Evolutionary conservation across 2,888 invertebrate species (phyloP).

Genomic region (Petrophora chlorosata): DNA sequence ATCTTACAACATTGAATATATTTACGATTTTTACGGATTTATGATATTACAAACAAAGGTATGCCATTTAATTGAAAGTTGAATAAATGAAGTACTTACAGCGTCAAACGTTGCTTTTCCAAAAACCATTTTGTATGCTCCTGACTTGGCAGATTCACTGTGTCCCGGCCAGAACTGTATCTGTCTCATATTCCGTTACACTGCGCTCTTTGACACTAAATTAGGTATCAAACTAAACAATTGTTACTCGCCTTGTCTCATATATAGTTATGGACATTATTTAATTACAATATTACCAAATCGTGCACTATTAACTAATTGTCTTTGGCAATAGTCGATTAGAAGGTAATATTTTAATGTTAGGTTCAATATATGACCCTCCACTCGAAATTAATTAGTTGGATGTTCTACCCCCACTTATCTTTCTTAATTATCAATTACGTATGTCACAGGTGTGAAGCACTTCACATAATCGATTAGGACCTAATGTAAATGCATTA

Average conservation of each 20-base stretch:
- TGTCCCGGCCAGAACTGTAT: background rate
- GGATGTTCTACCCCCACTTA: background rate
- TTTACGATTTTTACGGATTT: too few relatives aligned
- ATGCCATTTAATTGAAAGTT: background rate
- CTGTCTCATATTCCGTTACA: slow-evolving; percentile 5
- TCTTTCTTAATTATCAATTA: slow-evolving; percentile 12
- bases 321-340: slow-evolving; percentile 35
- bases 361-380: slow-evolving; percentile 1
- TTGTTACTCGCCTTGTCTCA: slow-evolving; percentile 35
- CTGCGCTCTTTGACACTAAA: background rate
- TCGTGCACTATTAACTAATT: slow-evolving; percentile 62
- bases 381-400: slow-evolving; percentile 20
- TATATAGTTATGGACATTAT: slow-evolving; percentile 62
- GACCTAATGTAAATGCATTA: too few relatives aligned
- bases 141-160: background rate
- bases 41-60: too few relatives aligned
- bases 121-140: background rate
- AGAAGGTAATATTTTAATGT: slow-evolving; percentile 4
- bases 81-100: slow-evolving; percentile 5
- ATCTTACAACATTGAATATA: too few relatives aligned
- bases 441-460: too few relatives aligned
- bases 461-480: slow-evolving; percentile 7
- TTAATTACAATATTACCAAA: slow-evolving; percentile 58
- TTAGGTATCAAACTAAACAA: slow-evolving; percentile 23
- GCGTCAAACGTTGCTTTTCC: background rate